phyloP scores from a whole-genome alignment of 53 echinoderm and acorn worm species.

The Glandiceps talaboti region DNA sequence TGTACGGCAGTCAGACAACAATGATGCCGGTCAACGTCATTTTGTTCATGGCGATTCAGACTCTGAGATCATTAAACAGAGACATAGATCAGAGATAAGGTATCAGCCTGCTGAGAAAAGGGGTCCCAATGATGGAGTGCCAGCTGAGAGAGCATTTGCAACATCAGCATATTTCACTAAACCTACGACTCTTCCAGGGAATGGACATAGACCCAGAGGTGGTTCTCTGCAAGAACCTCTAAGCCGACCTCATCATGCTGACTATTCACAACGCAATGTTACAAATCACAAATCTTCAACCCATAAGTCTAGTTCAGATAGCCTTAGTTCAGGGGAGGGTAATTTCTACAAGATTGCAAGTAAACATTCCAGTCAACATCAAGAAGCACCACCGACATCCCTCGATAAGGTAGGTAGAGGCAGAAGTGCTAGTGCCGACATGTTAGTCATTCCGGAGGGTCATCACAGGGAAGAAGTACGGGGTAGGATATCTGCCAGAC shows the following conservation, averaged over 20 bases:
- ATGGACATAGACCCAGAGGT: background rate
- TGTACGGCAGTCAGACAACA: background rate
- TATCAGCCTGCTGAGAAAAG: background rate
- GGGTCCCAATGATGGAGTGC: background rate
- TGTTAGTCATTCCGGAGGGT: background rate
- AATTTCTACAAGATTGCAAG: background rate
- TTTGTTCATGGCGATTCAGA: background rate
- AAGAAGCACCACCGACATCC: too few species aligned
- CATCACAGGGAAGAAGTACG: background rate
- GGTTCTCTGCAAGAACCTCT: background rate
- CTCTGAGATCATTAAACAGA: background rate
- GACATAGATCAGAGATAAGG: background rate
- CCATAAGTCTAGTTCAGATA: background rate
- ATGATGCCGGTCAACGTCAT: background rate
- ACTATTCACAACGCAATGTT: background rate
- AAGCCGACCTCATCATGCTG: background rate
- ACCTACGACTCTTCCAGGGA: background rate
- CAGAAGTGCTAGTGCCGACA: background rate
- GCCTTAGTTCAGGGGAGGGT: background rate
- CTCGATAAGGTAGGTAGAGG: background rate
- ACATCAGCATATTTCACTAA: background rate
- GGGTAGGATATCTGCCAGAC: background rate
- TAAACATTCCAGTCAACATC: background rate
- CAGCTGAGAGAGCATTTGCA: background rate
- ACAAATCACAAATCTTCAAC: background rate